Evolutionary conservation across 2,888 invertebrate species (phyloP).

Genomic region (Acholoe squamosa): DNA sequence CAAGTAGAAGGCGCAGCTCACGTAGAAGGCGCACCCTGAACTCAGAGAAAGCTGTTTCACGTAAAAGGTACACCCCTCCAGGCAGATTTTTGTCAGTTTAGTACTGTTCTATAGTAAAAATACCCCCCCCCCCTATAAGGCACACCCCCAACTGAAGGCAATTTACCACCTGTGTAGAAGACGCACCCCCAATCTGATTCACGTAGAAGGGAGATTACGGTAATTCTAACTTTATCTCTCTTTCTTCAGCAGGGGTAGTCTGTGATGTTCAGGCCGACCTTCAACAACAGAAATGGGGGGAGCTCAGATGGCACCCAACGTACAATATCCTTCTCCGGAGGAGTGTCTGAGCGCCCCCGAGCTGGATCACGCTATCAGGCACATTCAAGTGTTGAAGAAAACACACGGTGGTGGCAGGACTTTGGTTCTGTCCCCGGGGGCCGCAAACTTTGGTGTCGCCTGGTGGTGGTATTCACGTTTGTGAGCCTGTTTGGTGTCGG

Average conservation of each 20-base stretch:
- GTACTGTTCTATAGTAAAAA: no score
- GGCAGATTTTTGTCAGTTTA: no score
- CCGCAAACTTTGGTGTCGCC: slow-evolving; percentile 54
- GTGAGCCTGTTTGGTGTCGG: slow-evolving; percentile 44
- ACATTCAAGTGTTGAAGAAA: not conserved
- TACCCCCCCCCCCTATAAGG: no score
- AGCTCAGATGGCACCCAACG: not conserved
- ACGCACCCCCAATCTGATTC: no score
- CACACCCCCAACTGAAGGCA: no score
- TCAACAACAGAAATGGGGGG: not conserved
- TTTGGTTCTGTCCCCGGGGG: slow-evolving; percentile 48
- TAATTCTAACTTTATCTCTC: not conserved
- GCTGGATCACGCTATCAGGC: not conserved
- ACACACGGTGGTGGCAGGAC: slow-evolving; percentile 37
- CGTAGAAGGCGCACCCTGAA: no score
- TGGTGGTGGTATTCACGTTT: slow-evolving; percentile 51
- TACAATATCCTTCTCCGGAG: not conserved
- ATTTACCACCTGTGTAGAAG: no score
- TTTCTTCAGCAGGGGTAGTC: not conserved
- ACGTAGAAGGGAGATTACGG: no score
- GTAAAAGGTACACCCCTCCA: no score
- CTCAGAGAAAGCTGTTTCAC: no score
- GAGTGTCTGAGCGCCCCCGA: not conserved
- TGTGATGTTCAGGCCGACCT: not conserved
- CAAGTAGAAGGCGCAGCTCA: no score